A percentile compares a stretch with the other conserved stretches of the same genome.
Conservation (phyloP, 2,113 vertebrate species). For the Dasyurus viverrinus region DNA sequence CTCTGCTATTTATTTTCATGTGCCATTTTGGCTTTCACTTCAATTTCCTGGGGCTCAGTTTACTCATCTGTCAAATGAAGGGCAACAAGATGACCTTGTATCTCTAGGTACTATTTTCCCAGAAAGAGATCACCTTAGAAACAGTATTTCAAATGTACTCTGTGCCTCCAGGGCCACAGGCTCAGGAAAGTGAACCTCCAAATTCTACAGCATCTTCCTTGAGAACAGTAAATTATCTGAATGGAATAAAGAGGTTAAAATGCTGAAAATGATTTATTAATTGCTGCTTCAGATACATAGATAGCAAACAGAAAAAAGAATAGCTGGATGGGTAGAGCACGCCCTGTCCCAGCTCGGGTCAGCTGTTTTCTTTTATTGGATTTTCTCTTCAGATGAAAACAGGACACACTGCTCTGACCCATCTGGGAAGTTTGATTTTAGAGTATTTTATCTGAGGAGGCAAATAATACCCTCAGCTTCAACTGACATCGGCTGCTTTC, state of each 20-base stretch:
- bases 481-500: slow-evolving; percentile 74
- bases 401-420: slow-evolving; percentile 49
- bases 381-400: slow-evolving; percentile 79
- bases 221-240: slow-evolving; percentile 25
- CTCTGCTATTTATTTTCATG: not conserved
- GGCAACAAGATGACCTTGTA: not conserved
- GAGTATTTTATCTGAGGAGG: slow-evolving; percentile 62
- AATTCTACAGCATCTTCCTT: slow-evolving; percentile 39
- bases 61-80: not conserved
- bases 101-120: not conserved
- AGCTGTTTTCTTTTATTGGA: slow-evolving; percentile 77
- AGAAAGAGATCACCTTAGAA: not conserved
- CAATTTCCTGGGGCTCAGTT: not conserved
- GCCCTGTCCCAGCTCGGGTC: slow-evolving; percentile 75
- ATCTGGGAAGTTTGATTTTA: slow-evolving; percentile 65
- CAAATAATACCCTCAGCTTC: slow-evolving; percentile 48
- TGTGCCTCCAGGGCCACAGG: not conserved
- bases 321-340: slow-evolving; percentile 75
- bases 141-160: slow-evolving; percentile 35
- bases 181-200: not conserved
- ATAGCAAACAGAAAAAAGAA: slow-evolving; percentile 74
- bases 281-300: slow-evolving; percentile 66
- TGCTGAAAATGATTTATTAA: slow-evolving; percentile 61
- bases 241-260: not conserved
- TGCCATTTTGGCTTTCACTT: not conserved